Conservation (phyloP, 2,888 invertebrate genomes). For the Sinelater perroti region DNA sequence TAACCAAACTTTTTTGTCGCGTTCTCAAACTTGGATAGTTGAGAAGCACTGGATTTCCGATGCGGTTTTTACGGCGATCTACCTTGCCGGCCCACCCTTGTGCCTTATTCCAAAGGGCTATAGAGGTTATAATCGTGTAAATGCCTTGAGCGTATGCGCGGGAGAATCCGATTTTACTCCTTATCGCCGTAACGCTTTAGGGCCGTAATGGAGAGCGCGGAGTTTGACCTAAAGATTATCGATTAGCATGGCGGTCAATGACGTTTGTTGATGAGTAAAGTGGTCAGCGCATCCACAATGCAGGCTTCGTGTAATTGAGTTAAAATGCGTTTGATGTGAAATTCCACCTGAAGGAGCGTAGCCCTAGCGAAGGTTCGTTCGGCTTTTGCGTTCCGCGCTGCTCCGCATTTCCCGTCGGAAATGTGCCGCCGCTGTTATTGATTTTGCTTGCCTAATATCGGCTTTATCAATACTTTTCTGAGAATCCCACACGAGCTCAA, state of each 20-base stretch:
- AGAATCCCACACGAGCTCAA: not conserved
- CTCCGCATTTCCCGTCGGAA: not conserved
- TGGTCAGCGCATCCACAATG: not conserved
- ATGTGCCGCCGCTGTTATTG: not conserved
- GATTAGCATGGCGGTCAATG: conserved; percentile 26
- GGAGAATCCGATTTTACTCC: not conserved
- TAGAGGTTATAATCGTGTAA: conserved; percentile 5
- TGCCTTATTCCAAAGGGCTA: conserved; percentile 2
- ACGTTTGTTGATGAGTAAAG: conserved; percentile 21
- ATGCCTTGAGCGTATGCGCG: not conserved
- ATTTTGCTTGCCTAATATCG: not conserved
- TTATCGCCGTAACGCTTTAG: not conserved
- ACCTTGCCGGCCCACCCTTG: not conserved
- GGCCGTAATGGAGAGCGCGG: not conserved
- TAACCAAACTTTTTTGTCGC: not conserved
- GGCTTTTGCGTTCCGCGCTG: too few species aligned
- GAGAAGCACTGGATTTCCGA: not conserved
- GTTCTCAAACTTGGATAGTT: not conserved
- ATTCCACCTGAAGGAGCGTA: conserved; percentile 9
- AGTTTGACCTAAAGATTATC: conserved; percentile 24
- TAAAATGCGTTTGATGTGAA: conserved; percentile 4
- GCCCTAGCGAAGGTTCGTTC: not conserved
- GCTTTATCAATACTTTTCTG: not conserved
- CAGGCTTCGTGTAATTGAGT: not conserved
- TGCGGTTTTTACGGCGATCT: not conserved